A percentile compares a stretch with the other conserved stretches of the same genome.
Evolutionary conservation across 2,888 invertebrate genomes (phyloP).

Genomic region (Anodontia alba): DNA sequence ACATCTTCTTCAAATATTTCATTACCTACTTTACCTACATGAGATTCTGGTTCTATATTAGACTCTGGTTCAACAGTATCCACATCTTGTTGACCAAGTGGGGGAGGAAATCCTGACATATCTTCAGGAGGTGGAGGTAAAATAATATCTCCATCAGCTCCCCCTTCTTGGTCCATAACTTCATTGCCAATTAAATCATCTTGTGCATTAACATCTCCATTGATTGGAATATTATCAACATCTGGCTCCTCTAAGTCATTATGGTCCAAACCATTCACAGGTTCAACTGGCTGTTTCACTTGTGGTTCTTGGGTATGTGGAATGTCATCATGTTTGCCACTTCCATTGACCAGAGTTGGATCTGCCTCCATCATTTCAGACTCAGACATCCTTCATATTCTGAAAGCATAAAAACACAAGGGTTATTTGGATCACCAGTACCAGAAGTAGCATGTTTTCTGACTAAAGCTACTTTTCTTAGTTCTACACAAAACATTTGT

Average conservation of each 20-base stretch:
- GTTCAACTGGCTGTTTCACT: constrained; percentile 1
- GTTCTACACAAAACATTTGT: no score
- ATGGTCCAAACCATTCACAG: constrained; percentile 28
- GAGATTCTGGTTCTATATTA: constrained; percentile 22
- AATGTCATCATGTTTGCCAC: constrained; percentile 4
- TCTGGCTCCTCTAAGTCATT: constrained; percentile 37
- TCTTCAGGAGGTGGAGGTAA: constrained; percentile 59
- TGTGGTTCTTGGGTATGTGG: neutral
- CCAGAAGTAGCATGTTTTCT: no score
- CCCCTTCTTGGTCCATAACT: neutral
- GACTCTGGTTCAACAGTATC: constrained; percentile 28
- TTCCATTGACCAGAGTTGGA: constrained; percentile 33
- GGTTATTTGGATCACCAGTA: no score
- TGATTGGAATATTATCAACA: constrained; percentile 30
- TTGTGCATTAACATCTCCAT: constrained; percentile 33
- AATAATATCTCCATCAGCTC: constrained; percentile 37
- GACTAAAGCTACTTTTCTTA: no score
- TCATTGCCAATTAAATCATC: neutral
- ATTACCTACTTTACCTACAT: constrained; percentile 30
- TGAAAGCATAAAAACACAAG: constrained; percentile 19
- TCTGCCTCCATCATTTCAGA: constrained; percentile 49
- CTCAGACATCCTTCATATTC: constrained; percentile 54
- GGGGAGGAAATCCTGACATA: constrained; percentile 53
- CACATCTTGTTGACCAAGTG: constrained; percentile 30
- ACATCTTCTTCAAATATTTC: constrained; percentile 26